Evolutionary conservation across 2,113 vertebrate genomes (phyloP).

Genomic region (Panthera leo): DNA sequence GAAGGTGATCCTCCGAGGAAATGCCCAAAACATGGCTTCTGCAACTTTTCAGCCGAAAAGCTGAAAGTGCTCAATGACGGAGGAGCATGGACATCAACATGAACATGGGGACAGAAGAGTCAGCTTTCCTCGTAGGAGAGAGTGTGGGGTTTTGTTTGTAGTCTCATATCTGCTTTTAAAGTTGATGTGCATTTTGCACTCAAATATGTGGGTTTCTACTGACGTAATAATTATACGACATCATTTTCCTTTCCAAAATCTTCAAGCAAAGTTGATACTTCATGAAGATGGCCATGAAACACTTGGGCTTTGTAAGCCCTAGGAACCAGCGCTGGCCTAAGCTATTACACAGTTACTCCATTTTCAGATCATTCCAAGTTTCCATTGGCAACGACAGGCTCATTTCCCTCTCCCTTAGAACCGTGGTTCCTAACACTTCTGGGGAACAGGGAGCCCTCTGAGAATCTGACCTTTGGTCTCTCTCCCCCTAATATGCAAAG

Average conservation of each 20-base stretch:
- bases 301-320: background rate
- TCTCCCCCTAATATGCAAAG: background rate
- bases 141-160: background rate
- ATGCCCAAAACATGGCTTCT: background rate
- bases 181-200: background rate
- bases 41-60: background rate
- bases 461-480: background rate
- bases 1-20: background rate
- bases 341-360: background rate
- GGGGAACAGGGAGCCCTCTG: background rate
- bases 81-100: fast-evolving
- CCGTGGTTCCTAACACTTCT: background rate
- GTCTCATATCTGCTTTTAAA: background rate
- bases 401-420: background rate
- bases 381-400: background rate
- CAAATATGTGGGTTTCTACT: background rate
- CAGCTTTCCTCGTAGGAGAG: background rate
- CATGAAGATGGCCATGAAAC: background rate
- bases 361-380: background rate
- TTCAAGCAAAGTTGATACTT: background rate
- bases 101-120: background rate
- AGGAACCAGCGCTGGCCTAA: background rate
- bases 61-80: background rate
- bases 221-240: background rate
- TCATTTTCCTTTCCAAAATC: background rate